Base-by-base conservation (phyloP, 1,140 invertebrate species). In the Hylyphantes graminicola region DNA sequence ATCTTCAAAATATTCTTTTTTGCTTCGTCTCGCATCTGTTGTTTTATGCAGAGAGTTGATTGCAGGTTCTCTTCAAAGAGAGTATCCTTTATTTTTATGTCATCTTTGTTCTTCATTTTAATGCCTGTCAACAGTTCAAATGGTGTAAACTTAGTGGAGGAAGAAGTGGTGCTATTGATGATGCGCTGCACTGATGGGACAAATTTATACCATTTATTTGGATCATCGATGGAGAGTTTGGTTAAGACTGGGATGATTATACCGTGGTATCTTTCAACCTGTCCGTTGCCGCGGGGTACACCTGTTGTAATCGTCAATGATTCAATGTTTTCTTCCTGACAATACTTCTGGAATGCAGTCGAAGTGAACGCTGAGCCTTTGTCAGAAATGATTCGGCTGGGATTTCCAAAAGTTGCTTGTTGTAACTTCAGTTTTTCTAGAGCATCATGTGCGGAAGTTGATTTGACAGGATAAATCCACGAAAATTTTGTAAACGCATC, bases 381-480 rank as follows among this genome's bases (percentile, higher is more conserved):
- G 21, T 76, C 57, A 0, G 74, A 17, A 21, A 76, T 76, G 35
- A 63, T 61, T n/a, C 74, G 17, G 2, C 7, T 13, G 50, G 59
- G 74, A 11, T 76, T 76, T 8, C 12, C 54, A 48, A 76, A 76
- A 15, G 9, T 21, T 5, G 51, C 63, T 59, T 76, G 11, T 55
- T 59, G 55, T 50, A 76, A 9, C 50, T 76, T 17, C 61, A 76
- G n/a, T 11, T 48, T 76, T 2, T 61, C 15, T 6, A 76, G 10
- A 10, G 73, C 55, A 76, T 76, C 3, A 17, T 6, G 7, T 50
- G 73, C 17, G 12, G 55, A 48, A 48, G 48, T 79, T 54, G 64
- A 79, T 67, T 79, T 67, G 19, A 67, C 64, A 1, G 76, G 76
- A 19, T 67, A 79, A 57, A 79, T 48, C 76, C 76, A 79, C 0